Evolutionary conservation across 2,113 vertebrate species (phyloP).

Genomic region (Chionis minor): DNA sequence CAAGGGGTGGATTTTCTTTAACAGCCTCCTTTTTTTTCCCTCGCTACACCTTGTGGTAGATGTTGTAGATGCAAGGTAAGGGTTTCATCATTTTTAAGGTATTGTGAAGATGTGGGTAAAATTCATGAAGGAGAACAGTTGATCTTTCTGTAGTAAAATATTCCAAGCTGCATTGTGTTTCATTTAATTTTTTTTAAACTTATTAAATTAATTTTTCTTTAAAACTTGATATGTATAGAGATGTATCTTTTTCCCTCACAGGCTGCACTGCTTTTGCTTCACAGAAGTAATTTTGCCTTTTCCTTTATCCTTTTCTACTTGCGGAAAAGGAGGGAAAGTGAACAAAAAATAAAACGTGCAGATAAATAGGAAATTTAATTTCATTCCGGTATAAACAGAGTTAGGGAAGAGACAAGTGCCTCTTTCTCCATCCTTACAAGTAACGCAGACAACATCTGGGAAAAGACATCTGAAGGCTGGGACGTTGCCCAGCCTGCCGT

Average conservation of each 20-base stretch:
- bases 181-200: not conserved
- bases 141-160: not conserved
- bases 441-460: not conserved
- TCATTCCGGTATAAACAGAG: not conserved
- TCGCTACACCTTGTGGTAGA: not conserved
- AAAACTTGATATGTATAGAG: not conserved
- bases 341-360: not conserved
- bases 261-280: not conserved
- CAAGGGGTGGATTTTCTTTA: not conserved
- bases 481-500: not conserved
- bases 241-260: not conserved
- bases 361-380: not conserved
- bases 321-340: not conserved
- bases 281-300: not conserved
- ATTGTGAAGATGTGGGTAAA: not conserved
- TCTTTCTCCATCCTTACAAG: not conserved
- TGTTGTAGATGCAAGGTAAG: not conserved
- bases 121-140: not conserved
- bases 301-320: not conserved
- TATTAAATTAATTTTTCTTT: not conserved
- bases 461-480: not conserved
- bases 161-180: not conserved
- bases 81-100: not conserved
- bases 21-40: not conserved
- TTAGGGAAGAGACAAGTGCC: not conserved